phyloP scores from a whole-genome alignment of 2,797 vertebrate species.

The Cephalopachus bancanus region DNA sequence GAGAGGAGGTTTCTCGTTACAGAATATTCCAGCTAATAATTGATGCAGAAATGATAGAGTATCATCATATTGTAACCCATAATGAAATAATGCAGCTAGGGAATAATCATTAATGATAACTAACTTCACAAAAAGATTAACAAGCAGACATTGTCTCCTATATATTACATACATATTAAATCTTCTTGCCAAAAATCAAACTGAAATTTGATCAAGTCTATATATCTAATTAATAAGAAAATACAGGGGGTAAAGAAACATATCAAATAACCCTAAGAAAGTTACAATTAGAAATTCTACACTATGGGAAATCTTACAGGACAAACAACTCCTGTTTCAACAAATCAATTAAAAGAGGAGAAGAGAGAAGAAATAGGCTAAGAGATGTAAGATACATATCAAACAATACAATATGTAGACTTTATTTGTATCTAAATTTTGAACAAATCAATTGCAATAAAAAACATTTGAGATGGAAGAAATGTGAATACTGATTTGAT shows the following conservation, averaged over 20 bases:
- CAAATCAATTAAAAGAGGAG: conserved; percentile 44
- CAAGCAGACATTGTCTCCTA: neutral
- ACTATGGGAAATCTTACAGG: neutral
- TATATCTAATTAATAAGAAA: conserved; percentile 36
- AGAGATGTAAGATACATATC: neutral
- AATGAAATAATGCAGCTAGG: conserved; percentile 39
- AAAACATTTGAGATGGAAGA: neutral
- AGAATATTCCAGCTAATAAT: conserved; percentile 42
- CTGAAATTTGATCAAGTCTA: conserved; percentile 7
- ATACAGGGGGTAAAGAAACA: neutral
- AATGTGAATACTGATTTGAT: conserved; percentile 38
- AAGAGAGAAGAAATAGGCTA: neutral
- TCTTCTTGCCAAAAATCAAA: conserved; percentile 40
- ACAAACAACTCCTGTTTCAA: conserved; percentile 38
- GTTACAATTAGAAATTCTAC: conserved; percentile 17
- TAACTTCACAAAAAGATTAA: conserved; percentile 56
- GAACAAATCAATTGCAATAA: neutral
- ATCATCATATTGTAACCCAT: conserved; percentile 27
- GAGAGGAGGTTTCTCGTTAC: neutral
- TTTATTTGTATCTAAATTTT: conserved; percentile 15
- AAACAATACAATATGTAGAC: neutral
- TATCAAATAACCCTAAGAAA: conserved; percentile 1
- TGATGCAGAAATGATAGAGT: conserved; percentile 7
- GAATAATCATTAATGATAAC: neutral
- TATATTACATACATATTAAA: neutral